phyloP scores from a whole-genome alignment of 1,140 invertebrate species.

The Nixonia krombeini region DNA sequence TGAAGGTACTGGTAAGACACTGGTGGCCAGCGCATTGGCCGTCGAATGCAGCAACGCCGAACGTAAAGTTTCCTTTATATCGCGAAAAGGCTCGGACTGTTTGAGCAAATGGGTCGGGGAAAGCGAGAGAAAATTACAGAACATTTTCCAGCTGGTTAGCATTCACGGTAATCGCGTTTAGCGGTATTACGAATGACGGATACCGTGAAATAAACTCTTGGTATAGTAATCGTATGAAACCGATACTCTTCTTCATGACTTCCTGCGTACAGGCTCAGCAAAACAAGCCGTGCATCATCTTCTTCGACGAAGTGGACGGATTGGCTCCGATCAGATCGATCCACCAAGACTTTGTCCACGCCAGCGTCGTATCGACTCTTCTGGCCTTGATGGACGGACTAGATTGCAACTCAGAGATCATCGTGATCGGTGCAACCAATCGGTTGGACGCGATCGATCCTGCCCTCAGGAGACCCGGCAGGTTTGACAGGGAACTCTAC shows the following conservation, averaged over 20 bases:
- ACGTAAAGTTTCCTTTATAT: slow-evolving; percentile 72
- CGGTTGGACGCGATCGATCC: slow-evolving; percentile 82
- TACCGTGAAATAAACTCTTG: no score
- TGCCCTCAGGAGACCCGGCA: slow-evolving; percentile 79
- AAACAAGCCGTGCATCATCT: slow-evolving; percentile 81
- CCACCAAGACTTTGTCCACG: slow-evolving; percentile 78
- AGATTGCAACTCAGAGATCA: slow-evolving; percentile 76
- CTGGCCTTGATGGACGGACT: slow-evolving; percentile 82
- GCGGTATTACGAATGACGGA: no score
- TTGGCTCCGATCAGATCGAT: slow-evolving; percentile 78
- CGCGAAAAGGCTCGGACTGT: slow-evolving; percentile 72
- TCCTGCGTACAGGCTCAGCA: slow-evolving; percentile 80
- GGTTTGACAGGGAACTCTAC: slow-evolving; percentile 75
- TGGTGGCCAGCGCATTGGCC: slow-evolving; percentile 72
- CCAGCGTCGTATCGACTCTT: slow-evolving; percentile 75
- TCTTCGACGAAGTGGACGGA: slow-evolving; percentile 84
- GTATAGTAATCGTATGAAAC: no score
- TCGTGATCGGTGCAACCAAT: slow-evolving; percentile 85
- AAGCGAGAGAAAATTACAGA: slow-evolving; percentile 71
- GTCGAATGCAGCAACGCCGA: slow-evolving; percentile 70
- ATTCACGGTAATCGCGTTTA: no score
- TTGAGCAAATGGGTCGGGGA: slow-evolving; percentile 74
- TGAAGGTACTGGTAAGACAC: slow-evolving; percentile 73
- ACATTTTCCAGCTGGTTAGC: slow-evolving; percentile 68
- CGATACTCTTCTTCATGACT: no score